Conservation (phyloP, 2,797 vertebrate species). For the Anniella stebbinsi region DNA sequence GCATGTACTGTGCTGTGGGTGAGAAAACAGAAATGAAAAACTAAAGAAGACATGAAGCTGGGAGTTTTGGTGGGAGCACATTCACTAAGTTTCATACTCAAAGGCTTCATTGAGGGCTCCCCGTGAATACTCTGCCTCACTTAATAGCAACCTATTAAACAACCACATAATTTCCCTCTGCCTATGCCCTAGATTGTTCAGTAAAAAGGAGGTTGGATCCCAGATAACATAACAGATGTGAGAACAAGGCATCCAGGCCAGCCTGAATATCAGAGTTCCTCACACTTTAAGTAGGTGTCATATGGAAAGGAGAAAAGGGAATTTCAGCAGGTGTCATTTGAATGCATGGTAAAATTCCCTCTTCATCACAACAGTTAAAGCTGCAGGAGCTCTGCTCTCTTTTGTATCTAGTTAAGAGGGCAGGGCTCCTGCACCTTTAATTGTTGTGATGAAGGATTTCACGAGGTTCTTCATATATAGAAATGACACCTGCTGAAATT, state of each 20-base stretch:
- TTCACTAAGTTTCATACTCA: background rate
- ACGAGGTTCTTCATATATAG: no score
- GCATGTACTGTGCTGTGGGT: background rate
- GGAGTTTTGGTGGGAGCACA: background rate
- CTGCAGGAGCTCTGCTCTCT: no score
- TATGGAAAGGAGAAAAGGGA: background rate
- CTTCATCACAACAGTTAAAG: no score
- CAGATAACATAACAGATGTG: background rate
- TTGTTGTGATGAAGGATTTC: no score
- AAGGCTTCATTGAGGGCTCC: background rate
- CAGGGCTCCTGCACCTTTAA: no score
- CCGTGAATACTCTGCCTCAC: background rate
- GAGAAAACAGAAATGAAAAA: constrained; percentile 38
- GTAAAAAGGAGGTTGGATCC: no score
- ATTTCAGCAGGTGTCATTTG: no score
- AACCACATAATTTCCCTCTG: background rate
- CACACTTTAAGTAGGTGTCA: background rate
- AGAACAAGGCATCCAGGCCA: background rate
- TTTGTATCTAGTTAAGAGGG: no score
- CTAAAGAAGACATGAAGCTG: background rate
- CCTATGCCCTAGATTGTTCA: background rate
- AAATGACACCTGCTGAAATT: no score
- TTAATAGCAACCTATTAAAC: constrained; percentile 11
- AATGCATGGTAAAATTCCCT: no score
- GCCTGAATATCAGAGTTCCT: background rate